Evolutionary conservation across 1,140 invertebrate species (phyloP).

Genomic region (Ericerus pela): DNA sequence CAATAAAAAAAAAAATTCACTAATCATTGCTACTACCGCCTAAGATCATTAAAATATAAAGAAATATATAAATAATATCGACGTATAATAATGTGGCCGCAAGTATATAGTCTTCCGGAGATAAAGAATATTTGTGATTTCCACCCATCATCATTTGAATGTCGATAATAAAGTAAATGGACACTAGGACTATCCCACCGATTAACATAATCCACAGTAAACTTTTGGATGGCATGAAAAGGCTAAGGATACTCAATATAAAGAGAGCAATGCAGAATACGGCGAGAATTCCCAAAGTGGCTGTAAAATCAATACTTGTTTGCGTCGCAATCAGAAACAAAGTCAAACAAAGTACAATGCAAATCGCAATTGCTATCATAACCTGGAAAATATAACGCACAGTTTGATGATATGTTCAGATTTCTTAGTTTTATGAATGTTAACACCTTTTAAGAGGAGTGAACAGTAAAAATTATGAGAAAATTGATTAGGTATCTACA

Average conservation of each 20-base stretch:
- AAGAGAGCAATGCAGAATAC: slow-evolving; percentile 59
- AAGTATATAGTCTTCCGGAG: slow-evolving; percentile 91
- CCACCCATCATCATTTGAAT: slow-evolving; percentile 91
- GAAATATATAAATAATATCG: slow-evolving; percentile 79
- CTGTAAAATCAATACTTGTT: slow-evolving; percentile 84
- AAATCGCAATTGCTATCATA: slow-evolving; percentile 64
- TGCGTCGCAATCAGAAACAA: slow-evolving; percentile 83
- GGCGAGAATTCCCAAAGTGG: slow-evolving; percentile 59
- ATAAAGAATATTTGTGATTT: slow-evolving; percentile 74
- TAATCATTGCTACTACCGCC: too few species aligned
- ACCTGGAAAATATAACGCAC: slow-evolving; percentile 36
- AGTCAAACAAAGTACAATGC: slow-evolving; percentile 58
- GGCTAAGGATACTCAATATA: slow-evolving; percentile 63
- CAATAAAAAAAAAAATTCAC: too few species aligned
- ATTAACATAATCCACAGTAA: slow-evolving; percentile 60
- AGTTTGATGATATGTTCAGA: neutral
- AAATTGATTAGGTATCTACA: neutral
- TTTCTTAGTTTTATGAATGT: neutral
- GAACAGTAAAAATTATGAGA: neutral
- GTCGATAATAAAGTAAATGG: slow-evolving; percentile 74
- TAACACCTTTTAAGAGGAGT: neutral
- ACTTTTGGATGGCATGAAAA: slow-evolving; percentile 45
- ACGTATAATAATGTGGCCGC: slow-evolving; percentile 80
- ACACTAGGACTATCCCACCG: slow-evolving; percentile 61
- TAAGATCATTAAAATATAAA: slow-evolving; percentile 49